These are phyloP conservation scores for Macrocentrus cingulum DNA, from an alignment of 1,140 invertebrate species.

Conservation along the genomic window DNA sequence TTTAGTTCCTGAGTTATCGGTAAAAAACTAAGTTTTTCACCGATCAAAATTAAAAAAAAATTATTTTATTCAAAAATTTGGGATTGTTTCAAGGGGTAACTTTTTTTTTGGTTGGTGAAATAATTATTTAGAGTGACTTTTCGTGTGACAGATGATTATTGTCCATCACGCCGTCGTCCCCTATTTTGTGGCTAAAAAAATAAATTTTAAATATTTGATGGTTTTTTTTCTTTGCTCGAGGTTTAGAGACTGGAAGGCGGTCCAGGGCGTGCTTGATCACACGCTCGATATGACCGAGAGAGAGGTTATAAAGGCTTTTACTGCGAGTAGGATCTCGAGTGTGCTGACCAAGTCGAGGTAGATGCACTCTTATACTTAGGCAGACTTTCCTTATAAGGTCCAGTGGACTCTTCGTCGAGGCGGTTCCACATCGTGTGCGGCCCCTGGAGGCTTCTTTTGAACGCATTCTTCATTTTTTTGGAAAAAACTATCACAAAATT, in stretches of 20 bases:
- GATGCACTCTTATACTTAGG: conserved; percentile 20
- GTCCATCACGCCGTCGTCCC: no score
- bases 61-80: no score
- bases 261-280: conserved; percentile 3
- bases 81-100: no score
- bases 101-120: no score
- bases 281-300: conserved; percentile 9
- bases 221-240: not conserved
- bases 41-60: no score
- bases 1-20: no score
- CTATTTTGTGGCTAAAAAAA: not conserved
- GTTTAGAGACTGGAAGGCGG: conserved; percentile 2
- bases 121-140: no score
- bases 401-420: conserved; percentile 13
- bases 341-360: conserved; percentile 13
- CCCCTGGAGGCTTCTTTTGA: conserved; percentile 5
- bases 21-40: no score
- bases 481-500: not conserved
- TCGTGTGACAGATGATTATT: no score
- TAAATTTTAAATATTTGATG: not conserved
- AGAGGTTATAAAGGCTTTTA: conserved; percentile 6
- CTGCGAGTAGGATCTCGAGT: conserved; percentile 1
- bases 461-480: not conserved
- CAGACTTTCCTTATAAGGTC: conserved; percentile 25
- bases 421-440: conserved; percentile 26